A percentile compares a stretch with the other conserved stretches of the same genome.
phyloP scores from a whole-genome alignment of 1,140 invertebrate genomes.

The Trichonephila clavata region DNA sequence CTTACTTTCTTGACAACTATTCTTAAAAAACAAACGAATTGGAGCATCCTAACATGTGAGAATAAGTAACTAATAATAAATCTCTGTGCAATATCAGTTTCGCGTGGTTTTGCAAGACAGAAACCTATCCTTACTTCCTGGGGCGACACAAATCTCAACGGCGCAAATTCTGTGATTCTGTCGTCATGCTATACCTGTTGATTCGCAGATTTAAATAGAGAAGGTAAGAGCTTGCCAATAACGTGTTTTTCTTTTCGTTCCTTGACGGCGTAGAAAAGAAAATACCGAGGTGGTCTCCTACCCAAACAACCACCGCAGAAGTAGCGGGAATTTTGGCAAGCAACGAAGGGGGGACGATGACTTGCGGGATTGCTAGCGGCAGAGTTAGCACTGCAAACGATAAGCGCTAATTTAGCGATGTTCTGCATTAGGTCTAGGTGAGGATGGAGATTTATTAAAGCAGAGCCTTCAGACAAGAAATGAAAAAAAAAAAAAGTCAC shows the following conservation, averaged over 20 bases:
- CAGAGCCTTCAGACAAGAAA: too few species aligned
- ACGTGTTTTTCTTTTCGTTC: not conserved
- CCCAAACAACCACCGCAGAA: slow-evolving; percentile 57
- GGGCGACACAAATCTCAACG: not conserved
- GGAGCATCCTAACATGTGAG: too few species aligned
- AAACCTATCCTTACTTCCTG: too few species aligned
- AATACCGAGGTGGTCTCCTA: slow-evolving; percentile 46
- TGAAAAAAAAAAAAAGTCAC: too few species aligned
- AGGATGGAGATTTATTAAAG: not conserved
- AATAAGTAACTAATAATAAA: too few species aligned
- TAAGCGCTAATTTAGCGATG: not conserved
- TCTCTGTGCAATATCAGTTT: too few species aligned
- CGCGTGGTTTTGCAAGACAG: too few species aligned
- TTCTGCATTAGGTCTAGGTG: not conserved
- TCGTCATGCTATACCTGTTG: slow-evolving; percentile 45
- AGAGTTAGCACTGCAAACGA: not conserved
- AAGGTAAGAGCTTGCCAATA: not conserved
- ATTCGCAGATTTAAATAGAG: slow-evolving; percentile 40
- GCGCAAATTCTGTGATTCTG: not conserved
- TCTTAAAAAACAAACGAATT: too few species aligned
- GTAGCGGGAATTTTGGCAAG: slow-evolving; percentile 40
- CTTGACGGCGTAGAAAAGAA: not conserved
- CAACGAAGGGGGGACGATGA: not conserved
- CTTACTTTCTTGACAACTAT: too few species aligned
- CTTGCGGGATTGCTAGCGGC: not conserved